Evolutionary conservation across 2,113 vertebrate genomes (phyloP).

Genomic region (Catharus fuscescens): DNA sequence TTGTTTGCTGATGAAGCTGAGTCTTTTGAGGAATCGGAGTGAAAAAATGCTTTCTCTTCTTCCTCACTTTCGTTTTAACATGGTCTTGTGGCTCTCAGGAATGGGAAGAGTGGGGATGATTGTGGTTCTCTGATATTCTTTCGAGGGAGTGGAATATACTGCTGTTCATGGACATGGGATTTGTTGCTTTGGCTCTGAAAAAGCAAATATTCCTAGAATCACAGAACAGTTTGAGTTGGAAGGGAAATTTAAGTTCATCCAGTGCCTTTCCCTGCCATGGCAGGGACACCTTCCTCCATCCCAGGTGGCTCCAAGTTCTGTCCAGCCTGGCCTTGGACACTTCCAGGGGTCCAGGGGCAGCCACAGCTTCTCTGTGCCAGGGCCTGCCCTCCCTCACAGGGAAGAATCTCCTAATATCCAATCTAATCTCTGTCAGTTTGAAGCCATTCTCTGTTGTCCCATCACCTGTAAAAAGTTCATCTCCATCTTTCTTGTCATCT

Average conservation of each 20-base stretch:
- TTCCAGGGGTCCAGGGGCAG: background rate
- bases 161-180: accelerated
- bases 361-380: background rate
- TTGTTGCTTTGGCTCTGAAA: background rate
- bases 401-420: background rate
- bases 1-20: background rate
- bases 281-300: background rate
- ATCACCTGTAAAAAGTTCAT: background rate
- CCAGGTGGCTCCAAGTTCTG: accelerated
- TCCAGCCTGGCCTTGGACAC: background rate
- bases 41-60: background rate
- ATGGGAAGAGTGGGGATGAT: background rate
- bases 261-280: accelerated
- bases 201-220: background rate
- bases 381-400: accelerated
- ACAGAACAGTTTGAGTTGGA: background rate
- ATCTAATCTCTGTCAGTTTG: background rate
- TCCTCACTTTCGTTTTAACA: accelerated
- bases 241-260: background rate
- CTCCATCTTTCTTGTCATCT: background rate
- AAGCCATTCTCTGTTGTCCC: background rate
- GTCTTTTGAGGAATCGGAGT: background rate
- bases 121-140: accelerated
- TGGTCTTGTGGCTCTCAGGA: accelerated
- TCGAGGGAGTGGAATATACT: accelerated